A percentile compares a stretch with the other conserved stretches of the same genome.
These are phyloP conservation scores for Atherinomorus stipes DNA, from an alignment of 2,113 vertebrate genomes.

Conservation along the genomic window DNA sequence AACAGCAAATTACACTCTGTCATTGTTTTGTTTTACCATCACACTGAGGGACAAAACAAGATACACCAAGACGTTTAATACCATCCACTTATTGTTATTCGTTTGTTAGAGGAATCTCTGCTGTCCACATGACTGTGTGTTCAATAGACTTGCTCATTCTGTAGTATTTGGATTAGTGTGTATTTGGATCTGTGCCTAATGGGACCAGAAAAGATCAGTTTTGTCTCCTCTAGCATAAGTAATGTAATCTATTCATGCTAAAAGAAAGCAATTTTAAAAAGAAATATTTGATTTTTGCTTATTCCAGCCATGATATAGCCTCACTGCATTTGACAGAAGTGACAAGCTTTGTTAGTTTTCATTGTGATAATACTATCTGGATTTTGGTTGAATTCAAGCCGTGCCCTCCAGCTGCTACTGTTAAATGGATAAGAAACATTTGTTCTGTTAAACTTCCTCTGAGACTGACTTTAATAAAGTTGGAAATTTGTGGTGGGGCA, in stretches of 20 bases:
- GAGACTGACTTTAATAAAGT: background rate
- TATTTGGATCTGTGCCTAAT: conserved; percentile 7
- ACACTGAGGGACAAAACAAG: conserved; percentile 38
- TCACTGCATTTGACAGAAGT: background rate
- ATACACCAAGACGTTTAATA: conserved; percentile 10
- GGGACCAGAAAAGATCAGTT: background rate
- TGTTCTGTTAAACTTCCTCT: background rate
- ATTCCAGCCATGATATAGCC: background rate
- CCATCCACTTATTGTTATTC: conserved; percentile 35
- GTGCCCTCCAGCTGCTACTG: background rate
- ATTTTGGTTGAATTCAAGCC: background rate
- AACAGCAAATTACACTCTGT: conserved; percentile 42
- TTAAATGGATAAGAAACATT: background rate
- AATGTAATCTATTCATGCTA: conserved; percentile 11
- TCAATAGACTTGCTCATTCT: conserved; percentile 33
- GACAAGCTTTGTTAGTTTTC: background rate
- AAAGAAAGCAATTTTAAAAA: conserved; percentile 7
- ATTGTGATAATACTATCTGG: background rate
- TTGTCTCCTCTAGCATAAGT: conserved; percentile 7
- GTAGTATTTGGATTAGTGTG: conserved; percentile 9
- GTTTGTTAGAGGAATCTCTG: conserved; percentile 46
- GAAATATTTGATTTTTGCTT: too few relatives aligned
- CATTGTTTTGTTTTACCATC: conserved; percentile 48
- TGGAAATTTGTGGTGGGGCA: background rate
- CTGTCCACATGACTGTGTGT: conserved; percentile 31